Base-by-base conservation (phyloP, 2,888 invertebrate genomes). In the Tenthredo scrophulariae region DNA sequence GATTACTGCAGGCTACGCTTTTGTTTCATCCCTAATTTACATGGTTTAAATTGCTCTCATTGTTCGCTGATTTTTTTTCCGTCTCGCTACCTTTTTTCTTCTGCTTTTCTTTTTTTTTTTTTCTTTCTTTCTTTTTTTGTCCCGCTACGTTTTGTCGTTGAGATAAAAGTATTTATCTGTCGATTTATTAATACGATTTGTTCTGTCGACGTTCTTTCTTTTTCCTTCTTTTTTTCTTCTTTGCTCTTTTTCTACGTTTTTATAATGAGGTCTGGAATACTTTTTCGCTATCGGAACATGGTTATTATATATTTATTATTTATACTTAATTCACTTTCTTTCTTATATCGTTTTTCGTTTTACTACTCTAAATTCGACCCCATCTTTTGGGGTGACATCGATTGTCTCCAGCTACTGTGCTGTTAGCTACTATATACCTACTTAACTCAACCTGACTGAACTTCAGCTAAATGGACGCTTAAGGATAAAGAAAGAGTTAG, bases 1-100 rank as follows among this genome's bases (percentile, higher is more conserved):
- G 50, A 77, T 77, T 50, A 77, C 50, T 22, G 74, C 74, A 22
- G 7, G 18, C 70, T 46, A 46, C 29, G 54, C 77, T 77, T 77
- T 77, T 77, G 77, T 77, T 77, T 2, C n/a, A 54, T 77, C 77
- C 9, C 54, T 77, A 77, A 77, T 77, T 77, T 54, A 43, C 50
- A 26, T 18, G 77, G 13, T 77, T 77, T 54, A 54, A 77, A 77
- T 77, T 77, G 54, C 54, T 54, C 77, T 67, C 67, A 77, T 77
- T 54, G 77, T 77, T 29, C 77, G 15, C 54, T n/a, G 54, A 29
- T 26, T 9, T n/a, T 54, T 77, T 18, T 50, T 46, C 29, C 9
- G 37, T 10, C 40, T n/a, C 15, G 37, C 22, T 72, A 43, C 40
- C 40, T 10, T 72, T 72, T 40, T 37, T 9, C 6, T 40, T n/a